phyloP scores from a whole-genome alignment of 2,888 invertebrate genomes.

The Gandaritis pyraliata region DNA sequence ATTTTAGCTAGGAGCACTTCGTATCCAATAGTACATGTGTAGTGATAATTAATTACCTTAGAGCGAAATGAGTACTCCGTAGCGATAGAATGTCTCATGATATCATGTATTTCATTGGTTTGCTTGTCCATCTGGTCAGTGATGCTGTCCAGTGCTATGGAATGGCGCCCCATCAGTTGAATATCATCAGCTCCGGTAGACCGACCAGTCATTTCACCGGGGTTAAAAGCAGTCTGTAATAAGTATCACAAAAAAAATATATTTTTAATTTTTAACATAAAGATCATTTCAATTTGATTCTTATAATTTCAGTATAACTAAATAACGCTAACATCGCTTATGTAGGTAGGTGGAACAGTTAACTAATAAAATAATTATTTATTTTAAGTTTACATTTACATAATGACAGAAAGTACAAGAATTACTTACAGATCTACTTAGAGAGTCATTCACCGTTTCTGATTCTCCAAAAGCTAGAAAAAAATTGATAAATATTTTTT shows the following conservation, averaged over 20 bases:
- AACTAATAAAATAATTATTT: background rate
- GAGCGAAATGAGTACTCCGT: slow-evolving; percentile 72
- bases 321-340: too few relatives aligned
- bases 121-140: slow-evolving; percentile 69
- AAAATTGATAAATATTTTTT: background rate
- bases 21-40: too few relatives aligned
- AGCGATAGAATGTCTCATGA: slow-evolving; percentile 75
- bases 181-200: slow-evolving; percentile 70
- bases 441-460: slow-evolving; percentile 56
- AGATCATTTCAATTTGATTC: too few relatives aligned
- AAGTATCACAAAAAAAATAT: background rate
- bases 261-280: too few relatives aligned
- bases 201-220: slow-evolving; percentile 76
- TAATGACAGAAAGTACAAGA: too few relatives aligned
- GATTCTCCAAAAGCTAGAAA: slow-evolving; percentile 72
- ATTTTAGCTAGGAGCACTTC: too few relatives aligned
- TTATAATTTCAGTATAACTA: too few relatives aligned
- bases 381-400: too few relatives aligned
- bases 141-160: slow-evolving; percentile 60
- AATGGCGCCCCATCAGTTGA: slow-evolving; percentile 56
- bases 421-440: slow-evolving; percentile 50
- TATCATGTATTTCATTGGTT: slow-evolving; percentile 64
- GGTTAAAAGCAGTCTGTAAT: slow-evolving; percentile 70
- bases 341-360: too few relatives aligned
- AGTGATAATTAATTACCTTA: slow-evolving; percentile 57